Evolutionary conservation across 1,140 invertebrate genomes (phyloP), one percentile per base, ranked within the genome.

Genomic region (Forficula auricularia): DNA sequence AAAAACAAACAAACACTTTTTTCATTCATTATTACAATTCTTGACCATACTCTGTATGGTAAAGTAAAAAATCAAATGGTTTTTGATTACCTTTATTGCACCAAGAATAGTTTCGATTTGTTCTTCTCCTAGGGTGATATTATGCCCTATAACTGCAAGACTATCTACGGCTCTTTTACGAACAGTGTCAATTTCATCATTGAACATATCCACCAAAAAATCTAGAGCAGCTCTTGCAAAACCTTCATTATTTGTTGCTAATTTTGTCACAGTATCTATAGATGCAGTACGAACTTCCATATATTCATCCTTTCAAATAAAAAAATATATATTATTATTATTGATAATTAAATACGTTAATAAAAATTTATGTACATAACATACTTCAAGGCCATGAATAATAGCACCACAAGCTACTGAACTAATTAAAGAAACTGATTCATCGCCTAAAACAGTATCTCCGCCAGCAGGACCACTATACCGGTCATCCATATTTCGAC

Each of bases 171-270:
- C 89, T 58, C 84, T 82, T 22, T 95, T 66, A 20, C 91, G 70
- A 15, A 98, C 92, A 56, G 90, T 86, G 64, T 98, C 92, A 48
- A 98, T 98, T 68, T 98, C 95, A 65, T 99, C 95, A 59, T 98
- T 98, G 57, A 98, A 98, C 95, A 99, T 98, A 58, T 99, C 95
- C 0, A 98, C 94, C 31, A 98, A 69, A 56, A 97, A 97, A 59
- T 98, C 95, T 3, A 95, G 62, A 1, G 84, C 81, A 30, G 84
- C 72, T 20, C 74, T 73, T 0, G 92, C 89, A 65, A 98, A 97
- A 20, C 73, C 67, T 0, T 78, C 71, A 52, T 89, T 86, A 46
- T 81, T 73, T 40, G 86, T 62, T 0, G 94, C 88, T 39, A 98
- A 61, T 47, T 77, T 73, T 59, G 92, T 96, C 15, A 98, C 68